These are phyloP conservation scores for Masticophis lateralis DNA, from an alignment of 2,797 vertebrate genomes.

Conservation along the genomic window DNA sequence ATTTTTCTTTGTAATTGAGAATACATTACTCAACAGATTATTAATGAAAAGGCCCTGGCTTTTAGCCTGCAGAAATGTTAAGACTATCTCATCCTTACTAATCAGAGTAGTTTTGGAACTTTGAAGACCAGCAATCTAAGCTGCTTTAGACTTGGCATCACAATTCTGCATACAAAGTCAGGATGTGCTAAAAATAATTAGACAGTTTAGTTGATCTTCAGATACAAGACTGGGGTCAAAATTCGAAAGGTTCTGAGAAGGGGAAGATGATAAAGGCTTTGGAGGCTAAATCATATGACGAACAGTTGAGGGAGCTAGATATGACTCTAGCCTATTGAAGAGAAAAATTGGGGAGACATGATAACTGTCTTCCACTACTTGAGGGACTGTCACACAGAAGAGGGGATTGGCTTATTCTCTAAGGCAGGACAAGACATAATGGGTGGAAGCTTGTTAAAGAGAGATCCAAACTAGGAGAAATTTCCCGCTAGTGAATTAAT, in stretches of 20 bases:
- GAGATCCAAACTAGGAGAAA: neutral
- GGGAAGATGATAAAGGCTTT: neutral
- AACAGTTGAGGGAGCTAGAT: neutral
- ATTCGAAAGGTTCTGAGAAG: neutral
- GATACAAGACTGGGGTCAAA: neutral
- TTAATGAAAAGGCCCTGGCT: neutral
- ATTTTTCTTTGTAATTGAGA: neutral
- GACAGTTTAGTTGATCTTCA: neutral
- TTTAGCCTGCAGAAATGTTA: neutral
- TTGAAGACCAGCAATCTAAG: neutral
- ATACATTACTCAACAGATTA: neutral
- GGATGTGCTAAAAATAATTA: neutral
- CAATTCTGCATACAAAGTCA: neutral
- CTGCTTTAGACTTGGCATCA: neutral
- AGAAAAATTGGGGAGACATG: neutral
- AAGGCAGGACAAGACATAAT: neutral
- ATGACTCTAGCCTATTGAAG: neutral
- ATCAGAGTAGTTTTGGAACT: neutral
- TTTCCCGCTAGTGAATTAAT: neutral
- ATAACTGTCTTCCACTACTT: neutral
- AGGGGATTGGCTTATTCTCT: neutral
- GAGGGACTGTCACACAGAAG: neutral
- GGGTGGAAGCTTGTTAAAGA: neutral
- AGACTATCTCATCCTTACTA: neutral
- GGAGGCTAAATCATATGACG: neutral